A percentile compares a stretch with the other conserved stretches of the same genome.
Evolutionary conservation across 53 echinoderm and acorn worm species (phyloP).

Genomic region (Glandiceps talaboti): DNA sequence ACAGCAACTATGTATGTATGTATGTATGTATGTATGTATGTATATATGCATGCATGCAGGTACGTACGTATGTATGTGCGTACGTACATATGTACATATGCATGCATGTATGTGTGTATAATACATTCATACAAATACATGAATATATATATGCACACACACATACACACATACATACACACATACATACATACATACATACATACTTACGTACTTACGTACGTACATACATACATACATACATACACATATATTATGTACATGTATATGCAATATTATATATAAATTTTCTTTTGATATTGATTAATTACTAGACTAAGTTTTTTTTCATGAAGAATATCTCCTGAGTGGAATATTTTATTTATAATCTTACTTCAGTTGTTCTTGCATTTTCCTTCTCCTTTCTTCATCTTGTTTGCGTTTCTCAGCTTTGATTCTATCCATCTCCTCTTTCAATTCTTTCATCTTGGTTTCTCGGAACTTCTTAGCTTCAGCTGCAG

Average conservation of each 20-base stretch:
- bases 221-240: too few relatives aligned
- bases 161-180: too few relatives aligned
- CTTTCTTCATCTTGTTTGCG: slow-evolving; percentile 67
- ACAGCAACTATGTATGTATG: neutral
- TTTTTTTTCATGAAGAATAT: too few relatives aligned
- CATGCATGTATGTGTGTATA: neutral
- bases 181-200: too few relatives aligned
- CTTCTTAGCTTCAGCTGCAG: slow-evolving; percentile 56
- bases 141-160: neutral
- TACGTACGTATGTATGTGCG: neutral
- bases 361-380: slow-evolving; percentile 50
- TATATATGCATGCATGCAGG: neutral
- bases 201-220: too few relatives aligned
- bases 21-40: neutral
- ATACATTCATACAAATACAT: neutral
- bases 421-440: slow-evolving; percentile 82
- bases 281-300: too few relatives aligned
- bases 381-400: slow-evolving; percentile 59
- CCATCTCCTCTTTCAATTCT: slow-evolving; percentile 66
- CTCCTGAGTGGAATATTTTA: too few relatives aligned
- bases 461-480: slow-evolving; percentile 83
- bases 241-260: too few relatives aligned
- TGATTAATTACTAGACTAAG: too few relatives aligned
- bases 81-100: neutral
- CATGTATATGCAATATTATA: too few relatives aligned